Evolutionary conservation across 2,113 vertebrate genomes (phyloP).

Genomic region (Grantiella picta): DNA sequence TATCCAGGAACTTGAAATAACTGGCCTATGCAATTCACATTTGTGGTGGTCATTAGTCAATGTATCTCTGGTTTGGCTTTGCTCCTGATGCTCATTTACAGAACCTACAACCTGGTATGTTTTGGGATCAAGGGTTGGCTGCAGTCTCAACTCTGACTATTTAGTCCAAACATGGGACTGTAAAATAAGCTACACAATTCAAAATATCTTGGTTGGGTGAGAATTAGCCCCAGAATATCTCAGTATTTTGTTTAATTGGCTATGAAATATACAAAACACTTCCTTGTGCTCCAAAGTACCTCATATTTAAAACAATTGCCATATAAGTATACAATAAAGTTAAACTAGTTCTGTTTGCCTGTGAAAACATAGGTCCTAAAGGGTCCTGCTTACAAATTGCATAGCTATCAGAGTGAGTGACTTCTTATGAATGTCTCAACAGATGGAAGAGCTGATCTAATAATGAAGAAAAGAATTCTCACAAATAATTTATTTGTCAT

Average conservation of each 20-base stretch:
- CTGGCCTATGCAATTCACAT: not conserved
- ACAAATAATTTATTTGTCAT: slow-evolving; percentile 57
- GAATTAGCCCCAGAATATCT: not conserved
- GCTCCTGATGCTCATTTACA: not conserved
- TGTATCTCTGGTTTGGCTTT: not conserved
- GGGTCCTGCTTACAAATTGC: not conserved
- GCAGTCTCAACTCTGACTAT: not conserved
- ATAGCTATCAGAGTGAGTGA: not conserved
- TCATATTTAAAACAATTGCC: not conserved
- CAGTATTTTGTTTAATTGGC: not conserved
- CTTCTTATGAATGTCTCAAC: not conserved
- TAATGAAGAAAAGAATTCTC: not conserved
- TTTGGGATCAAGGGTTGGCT: not conserved
- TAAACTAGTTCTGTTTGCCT: not conserved
- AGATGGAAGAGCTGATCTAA: not conserved
- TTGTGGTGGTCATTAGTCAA: not conserved
- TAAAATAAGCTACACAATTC: not conserved
- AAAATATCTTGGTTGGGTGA: not conserved
- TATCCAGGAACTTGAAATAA: not conserved
- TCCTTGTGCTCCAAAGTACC: not conserved
- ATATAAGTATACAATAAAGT: not conserved
- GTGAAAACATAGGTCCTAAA: not conserved
- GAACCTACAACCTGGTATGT: not conserved
- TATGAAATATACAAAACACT: not conserved
- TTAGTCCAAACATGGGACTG: not conserved